These are phyloP conservation scores for Fregata magnificens DNA, from an alignment of 2,113 vertebrate species.

Conservation along the genomic window DNA sequence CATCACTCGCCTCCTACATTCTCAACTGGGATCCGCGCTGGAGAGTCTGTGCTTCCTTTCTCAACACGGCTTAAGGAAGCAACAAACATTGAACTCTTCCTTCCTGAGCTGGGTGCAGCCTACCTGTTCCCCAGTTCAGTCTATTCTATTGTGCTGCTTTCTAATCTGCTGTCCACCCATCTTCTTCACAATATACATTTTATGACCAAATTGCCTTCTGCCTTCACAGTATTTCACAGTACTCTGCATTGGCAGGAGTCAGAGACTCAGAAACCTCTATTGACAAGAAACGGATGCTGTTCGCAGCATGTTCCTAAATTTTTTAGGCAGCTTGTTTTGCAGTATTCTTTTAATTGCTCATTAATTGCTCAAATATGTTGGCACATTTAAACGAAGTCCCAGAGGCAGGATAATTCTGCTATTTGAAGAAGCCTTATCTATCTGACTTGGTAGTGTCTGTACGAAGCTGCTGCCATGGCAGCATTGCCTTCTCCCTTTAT, in stretches of 20 bases:
- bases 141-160: not conserved
- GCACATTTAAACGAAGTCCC: not conserved
- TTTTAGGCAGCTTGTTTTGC: not conserved
- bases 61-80: not conserved
- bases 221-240: not conserved
- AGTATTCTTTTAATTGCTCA: not conserved
- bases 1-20: rapidly evolving
- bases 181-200: not conserved
- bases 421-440: not conserved
- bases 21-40: not conserved
- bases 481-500: not conserved
- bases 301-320: not conserved
- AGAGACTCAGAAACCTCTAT: not conserved
- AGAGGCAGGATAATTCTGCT: not conserved
- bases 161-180: not conserved
- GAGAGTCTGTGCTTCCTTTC: not conserved
- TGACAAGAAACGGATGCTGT: not conserved
- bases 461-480: not conserved
- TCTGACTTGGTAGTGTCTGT: not conserved
- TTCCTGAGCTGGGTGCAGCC: not conserved
- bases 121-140: not conserved
- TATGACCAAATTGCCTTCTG: not conserved
- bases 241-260: not conserved
- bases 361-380: not conserved
- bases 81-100: not conserved